phyloP scores from a whole-genome alignment of 2,888 invertebrate genomes.

The Strigamia crassipes region DNA sequence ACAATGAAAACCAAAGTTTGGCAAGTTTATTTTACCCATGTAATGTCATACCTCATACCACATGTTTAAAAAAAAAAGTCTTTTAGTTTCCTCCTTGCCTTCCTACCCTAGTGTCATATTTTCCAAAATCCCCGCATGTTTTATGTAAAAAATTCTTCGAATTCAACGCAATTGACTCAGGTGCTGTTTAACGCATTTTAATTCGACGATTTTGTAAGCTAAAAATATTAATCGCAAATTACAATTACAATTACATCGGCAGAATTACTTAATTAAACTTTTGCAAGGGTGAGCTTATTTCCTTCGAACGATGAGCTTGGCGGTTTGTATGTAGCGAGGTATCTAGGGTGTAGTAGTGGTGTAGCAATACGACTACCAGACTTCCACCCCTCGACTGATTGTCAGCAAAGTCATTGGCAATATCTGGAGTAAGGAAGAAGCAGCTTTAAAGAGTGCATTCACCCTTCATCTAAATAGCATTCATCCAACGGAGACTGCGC shows the following conservation, averaged over 20 bases:
- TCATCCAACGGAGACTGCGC: not conserved
- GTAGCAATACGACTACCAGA: not conserved
- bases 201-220: no score
- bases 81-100: not conserved
- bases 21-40: constrained; percentile 1
- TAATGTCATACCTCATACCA: not conserved
- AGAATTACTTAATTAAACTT: no score
- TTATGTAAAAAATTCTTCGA: no score
- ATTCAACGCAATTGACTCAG: no score
- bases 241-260: no score
- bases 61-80: not conserved
- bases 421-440: not conserved
- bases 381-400: constrained; percentile 14
- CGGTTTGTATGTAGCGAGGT: no score
- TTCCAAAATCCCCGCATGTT: no score
- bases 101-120: not conserved
- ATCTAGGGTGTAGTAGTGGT: not conserved
- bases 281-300: no score
- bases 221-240: no score
- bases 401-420: constrained; percentile 19
- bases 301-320: not conserved
- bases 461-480: constrained; percentile 16
- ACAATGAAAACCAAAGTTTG: not conserved
- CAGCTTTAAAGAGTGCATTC: constrained; percentile 34
- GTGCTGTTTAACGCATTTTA: no score